These are phyloP conservation scores for Cephus spinipes DNA, from an alignment of 2,888 invertebrate species.

Conservation along the genomic window DNA sequence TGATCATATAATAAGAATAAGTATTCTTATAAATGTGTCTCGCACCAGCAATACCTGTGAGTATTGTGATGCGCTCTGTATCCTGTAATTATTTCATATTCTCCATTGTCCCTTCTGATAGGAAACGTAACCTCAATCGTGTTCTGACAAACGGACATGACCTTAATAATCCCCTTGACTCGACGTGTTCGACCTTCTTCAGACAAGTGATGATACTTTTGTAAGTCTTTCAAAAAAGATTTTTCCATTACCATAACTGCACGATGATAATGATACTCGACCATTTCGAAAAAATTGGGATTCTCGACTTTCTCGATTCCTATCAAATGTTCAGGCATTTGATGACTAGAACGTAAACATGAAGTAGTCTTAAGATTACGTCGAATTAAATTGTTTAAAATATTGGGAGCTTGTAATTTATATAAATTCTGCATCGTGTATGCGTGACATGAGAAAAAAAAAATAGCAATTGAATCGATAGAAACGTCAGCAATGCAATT, in stretches of 20 bases:
- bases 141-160: conserved; percentile 78
- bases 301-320: conserved; percentile 61
- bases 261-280: conserved; percentile 77
- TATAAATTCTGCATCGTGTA: background rate
- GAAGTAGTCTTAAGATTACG: background rate
- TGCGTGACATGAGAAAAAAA: background rate
- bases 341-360: conserved; percentile 16
- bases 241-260: conserved; percentile 71
- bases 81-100: conserved; percentile 77
- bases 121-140: conserved; percentile 78
- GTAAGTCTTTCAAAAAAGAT: conserved; percentile 22
- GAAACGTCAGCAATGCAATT: background rate
- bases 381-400: background rate
- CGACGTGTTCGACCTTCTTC: conserved; percentile 73
- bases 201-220: conserved; percentile 64
- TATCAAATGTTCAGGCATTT: conserved; percentile 65
- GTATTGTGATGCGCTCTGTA: conserved; percentile 82
- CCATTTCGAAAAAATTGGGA: conserved; percentile 74
- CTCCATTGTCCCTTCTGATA: conserved; percentile 76
- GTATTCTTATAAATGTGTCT: background rate
- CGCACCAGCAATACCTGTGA: conserved; percentile 69
- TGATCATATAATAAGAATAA: background rate
- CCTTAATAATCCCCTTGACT: conserved; percentile 74
- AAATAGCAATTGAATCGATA: background rate
- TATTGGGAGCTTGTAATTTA: background rate